Percentiles rank a stretch among this genome's conserved stretches.
These are phyloP conservation scores for Microtus ochrogaster DNA, from an alignment of 2,113 vertebrate genomes.

Conservation along the genomic window DNA sequence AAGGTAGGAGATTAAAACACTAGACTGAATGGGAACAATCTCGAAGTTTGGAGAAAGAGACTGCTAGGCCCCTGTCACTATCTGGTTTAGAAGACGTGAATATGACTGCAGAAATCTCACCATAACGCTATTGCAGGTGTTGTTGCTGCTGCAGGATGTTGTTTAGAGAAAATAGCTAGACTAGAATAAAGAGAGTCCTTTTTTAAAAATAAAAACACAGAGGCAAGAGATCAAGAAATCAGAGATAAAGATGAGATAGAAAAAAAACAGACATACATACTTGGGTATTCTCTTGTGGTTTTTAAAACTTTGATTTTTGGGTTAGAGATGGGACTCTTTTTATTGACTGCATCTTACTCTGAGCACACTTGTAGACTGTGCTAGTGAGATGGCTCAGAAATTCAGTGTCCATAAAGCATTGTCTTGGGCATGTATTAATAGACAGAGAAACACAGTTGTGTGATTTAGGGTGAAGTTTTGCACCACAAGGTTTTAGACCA, in stretches of 20 bases:
- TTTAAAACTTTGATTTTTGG: neutral
- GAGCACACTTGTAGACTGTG: neutral
- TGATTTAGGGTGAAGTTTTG: neutral
- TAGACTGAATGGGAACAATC: neutral
- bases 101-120: neutral
- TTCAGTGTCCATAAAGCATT: neutral
- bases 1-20: neutral
- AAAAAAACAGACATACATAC: neutral
- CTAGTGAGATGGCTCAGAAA: neutral
- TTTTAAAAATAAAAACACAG: neutral
- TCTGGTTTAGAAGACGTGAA: neutral
- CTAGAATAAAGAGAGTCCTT: neutral
- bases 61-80: neutral
- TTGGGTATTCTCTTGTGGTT: neutral
- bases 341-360: neutral
- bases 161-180: neutral
- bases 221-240: neutral
- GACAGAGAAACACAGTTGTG: neutral
- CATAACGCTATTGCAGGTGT: neutral
- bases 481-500: neutral
- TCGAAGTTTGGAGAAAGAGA: neutral
- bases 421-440: neutral
- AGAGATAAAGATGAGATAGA: neutral
- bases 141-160: neutral
- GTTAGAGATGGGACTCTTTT: neutral